Evolutionary conservation across 2,888 invertebrate species (phyloP), one percentile per base, ranked within the genome.

Genomic region (Ceriagrion tenellum): DNA sequence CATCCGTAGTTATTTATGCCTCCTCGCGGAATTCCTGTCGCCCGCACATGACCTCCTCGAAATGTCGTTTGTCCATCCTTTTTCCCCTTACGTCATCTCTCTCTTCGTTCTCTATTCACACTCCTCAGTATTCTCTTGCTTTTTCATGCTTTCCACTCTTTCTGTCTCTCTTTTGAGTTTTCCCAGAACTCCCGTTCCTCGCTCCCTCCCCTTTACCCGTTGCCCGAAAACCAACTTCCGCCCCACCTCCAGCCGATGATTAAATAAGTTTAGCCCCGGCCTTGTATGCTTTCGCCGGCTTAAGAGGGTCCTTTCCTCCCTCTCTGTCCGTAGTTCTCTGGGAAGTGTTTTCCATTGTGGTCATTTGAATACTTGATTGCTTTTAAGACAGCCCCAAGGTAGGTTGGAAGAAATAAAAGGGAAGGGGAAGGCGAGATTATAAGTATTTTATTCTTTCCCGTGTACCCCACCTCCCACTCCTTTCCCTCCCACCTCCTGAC

Each of bases 351-450:
- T 93, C 93, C 93, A 93, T 93, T 74, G 93, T 93, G 93, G 93
- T 93, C 74, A 93, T 93, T 93, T 93, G 93, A 93, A 93, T 74
- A 93, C 93, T 63, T 93, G 93, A 93, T 93, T 69, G 47, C 93
- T 69, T 93, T 47, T n/a, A 74, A 59, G 47, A 55, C 35, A 59
- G 35, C 30, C 91, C 59, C 30, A 69, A 40, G 63, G 91, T 56
- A 59, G 63, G 40, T 23, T 30, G 47, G 93, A 35, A 3, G 63
- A 91, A 74, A 55, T 23, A 93, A 93, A 63, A 26, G 59, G 10
- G 26, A 16, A 35, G n/a, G n/a, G n/a, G 35, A 35, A 26, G 81
- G 35, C 30, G 81, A 81, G 81, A 35, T 81, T 81, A 81, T 81
- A 81, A 81, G 81, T 81, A 81, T 81, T 81, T 81, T 81, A 81